Evolutionary conservation across 2,113 vertebrate species (phyloP), one percentile per base, ranked within the genome.

Genomic region (Hiodon tergisus): DNA sequence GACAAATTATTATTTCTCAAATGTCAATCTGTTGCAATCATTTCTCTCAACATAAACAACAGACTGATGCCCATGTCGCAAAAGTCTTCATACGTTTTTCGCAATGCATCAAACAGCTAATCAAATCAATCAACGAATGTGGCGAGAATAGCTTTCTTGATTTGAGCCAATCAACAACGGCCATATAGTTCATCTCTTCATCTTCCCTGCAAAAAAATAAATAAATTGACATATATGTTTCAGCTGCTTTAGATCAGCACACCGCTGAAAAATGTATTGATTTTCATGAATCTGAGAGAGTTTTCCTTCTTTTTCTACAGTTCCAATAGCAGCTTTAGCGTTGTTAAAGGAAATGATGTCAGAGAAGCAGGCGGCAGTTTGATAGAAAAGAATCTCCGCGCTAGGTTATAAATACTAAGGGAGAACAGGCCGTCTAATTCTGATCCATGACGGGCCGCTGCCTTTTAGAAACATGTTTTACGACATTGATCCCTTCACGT

Each of bases 131-230:
- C 78, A 68, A 72, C 76, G 72, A 63, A 48, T 68, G 73, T 78
- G 80, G 73, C 68, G 78, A 79, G 81, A 80, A 73, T 69, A 68
- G 77, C 76, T 73, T 52, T 75, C 75, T 78, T 91, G 89, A 90
- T 91, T 90, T 83, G 85, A 91, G 85, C 87, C 87, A 91, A 90
- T 91, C 89, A 90, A 72, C 75, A 62, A 69, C 71, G 61, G 73
- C 72, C 77, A 81, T 84, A 83, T 81, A 78, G 82, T 80, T 76
- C 79, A 85, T 78, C 77, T 74, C 50, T 70, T 77, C 72, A 71
- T 47, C 48, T 81, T 58, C 62, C 79, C 48, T 83, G 74, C 78
- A 81, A 82, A 87, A 76, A 84, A n/a, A n/a, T n/a, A n/a, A n/a
- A n/a, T n/a, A n/a, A n/a, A n/a, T n/a, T n/a, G 82, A 77, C 78